These are phyloP conservation scores for Rapana venosa DNA, from an alignment of 2,888 invertebrate species.

Conservation along the genomic window DNA sequence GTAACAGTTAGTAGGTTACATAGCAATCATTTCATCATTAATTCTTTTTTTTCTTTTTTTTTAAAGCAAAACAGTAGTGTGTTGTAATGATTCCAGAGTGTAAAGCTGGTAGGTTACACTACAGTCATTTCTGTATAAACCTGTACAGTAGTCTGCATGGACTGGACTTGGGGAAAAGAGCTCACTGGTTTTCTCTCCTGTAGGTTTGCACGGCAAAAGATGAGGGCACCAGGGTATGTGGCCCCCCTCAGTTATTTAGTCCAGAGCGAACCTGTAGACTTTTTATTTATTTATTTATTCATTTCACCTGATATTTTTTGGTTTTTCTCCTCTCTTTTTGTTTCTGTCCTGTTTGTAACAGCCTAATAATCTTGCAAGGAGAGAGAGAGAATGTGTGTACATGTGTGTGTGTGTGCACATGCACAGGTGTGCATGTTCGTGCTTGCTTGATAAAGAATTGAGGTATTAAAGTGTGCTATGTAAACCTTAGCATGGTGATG, in stretches of 20 bases:
- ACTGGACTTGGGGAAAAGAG: background rate
- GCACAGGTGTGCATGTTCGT: too few relatives aligned
- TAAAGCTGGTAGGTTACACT: too few relatives aligned
- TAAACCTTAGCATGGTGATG: too few relatives aligned
- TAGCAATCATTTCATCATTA: too few relatives aligned
- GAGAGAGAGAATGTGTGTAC: too few relatives aligned
- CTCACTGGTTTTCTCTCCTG: conserved; percentile 32
- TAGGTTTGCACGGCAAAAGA: conserved; percentile 41
- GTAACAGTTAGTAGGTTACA: too few relatives aligned
- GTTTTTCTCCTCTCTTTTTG: background rate
- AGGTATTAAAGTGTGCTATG: too few relatives aligned
- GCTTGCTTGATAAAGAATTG: too few relatives aligned
- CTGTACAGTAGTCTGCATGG: conserved; percentile 1
- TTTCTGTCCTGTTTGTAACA: background rate
- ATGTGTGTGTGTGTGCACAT: too few relatives aligned
- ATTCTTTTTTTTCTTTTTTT: background rate
- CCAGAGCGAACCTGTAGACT: background rate
- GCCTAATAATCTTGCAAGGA: too few relatives aligned
- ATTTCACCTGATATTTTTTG: background rate
- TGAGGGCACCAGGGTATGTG: conserved; percentile 37
- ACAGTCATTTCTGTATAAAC: too few relatives aligned
- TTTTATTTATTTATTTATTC: background rate
- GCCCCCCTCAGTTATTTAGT: conserved; percentile 16
- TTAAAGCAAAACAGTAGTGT: background rate
- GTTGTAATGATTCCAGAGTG: too few relatives aligned